Evolutionary conservation across 1,140 invertebrate species (phyloP).

Genomic region (Trypoxylus dichotomus): DNA sequence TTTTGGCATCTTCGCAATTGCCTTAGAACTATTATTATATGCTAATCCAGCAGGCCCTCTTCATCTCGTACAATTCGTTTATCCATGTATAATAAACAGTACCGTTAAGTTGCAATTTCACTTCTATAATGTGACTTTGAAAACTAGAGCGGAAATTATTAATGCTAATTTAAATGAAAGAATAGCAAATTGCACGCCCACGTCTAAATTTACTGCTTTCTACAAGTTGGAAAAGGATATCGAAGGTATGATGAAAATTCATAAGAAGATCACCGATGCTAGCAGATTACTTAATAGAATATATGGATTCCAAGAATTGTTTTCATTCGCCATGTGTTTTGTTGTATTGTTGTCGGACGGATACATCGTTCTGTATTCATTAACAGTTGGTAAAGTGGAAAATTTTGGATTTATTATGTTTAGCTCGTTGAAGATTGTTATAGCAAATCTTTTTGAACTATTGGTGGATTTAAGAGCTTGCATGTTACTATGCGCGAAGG

Average conservation of each 20-base stretch:
- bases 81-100: not conserved
- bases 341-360: slow-evolving; percentile 10
- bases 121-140: not conserved
- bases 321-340: slow-evolving; percentile 10
- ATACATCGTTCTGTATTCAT: not conserved
- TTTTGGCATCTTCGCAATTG: not conserved
- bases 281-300: not conserved
- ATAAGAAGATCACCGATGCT: slow-evolving; percentile 10
- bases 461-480: not conserved
- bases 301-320: not conserved
- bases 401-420: not conserved
- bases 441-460: not conserved
- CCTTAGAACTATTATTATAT: not conserved
- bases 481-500: slow-evolving; percentile 4
- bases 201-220: not conserved
- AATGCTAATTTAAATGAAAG: not conserved
- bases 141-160: not conserved
- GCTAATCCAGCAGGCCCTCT: not conserved
- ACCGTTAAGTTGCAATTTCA: slow-evolving; percentile 11
- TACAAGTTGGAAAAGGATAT: not conserved
- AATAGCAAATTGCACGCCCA: not conserved
- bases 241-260: not conserved
- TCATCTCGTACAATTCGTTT: not conserved
- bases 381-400: not conserved
- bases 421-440: not conserved